phyloP scores from a whole-genome alignment of 2,797 vertebrate species.

The Enteromius viviparus region DNA sequence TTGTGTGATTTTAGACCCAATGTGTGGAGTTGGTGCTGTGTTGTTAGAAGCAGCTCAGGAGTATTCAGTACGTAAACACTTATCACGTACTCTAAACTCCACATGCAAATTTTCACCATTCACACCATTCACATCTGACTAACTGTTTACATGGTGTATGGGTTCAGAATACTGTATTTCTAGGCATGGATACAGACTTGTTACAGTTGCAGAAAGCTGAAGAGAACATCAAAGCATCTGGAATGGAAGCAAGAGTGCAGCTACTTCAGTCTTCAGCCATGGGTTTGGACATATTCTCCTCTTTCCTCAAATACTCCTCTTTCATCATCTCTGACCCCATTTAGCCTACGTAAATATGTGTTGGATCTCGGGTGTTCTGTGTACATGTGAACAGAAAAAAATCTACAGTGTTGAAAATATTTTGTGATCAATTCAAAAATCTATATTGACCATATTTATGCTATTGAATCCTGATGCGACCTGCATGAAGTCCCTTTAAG shows the following conservation, averaged over 20 bases:
- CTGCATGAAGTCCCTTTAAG: no score
- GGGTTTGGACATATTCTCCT: slow-evolving; percentile 70
- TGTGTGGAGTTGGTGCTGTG: slow-evolving; percentile 94
- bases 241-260: slow-evolving; percentile 76
- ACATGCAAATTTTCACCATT: neutral
- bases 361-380: neutral
- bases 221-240: slow-evolving; percentile 81
- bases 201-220: slow-evolving; percentile 82
- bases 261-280: slow-evolving; percentile 84
- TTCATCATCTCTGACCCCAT: neutral
- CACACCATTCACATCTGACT: slow-evolving; percentile 5
- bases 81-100: slow-evolving; percentile 1
- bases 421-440: neutral
- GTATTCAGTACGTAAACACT: slow-evolving; percentile 79
- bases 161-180: slow-evolving; percentile 48
- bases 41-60: slow-evolving; percentile 91
- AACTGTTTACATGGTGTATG: slow-evolving; percentile 21
- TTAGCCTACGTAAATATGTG: neutral
- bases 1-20: slow-evolving; percentile 87
- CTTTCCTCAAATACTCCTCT: neutral
- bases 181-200: slow-evolving; percentile 85
- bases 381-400: neutral
- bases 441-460: neutral
- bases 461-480: neutral
- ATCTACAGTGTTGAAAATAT: neutral